Conservation (phyloP, 2,113 vertebrate species). For the Crotalus helleri region DNA sequence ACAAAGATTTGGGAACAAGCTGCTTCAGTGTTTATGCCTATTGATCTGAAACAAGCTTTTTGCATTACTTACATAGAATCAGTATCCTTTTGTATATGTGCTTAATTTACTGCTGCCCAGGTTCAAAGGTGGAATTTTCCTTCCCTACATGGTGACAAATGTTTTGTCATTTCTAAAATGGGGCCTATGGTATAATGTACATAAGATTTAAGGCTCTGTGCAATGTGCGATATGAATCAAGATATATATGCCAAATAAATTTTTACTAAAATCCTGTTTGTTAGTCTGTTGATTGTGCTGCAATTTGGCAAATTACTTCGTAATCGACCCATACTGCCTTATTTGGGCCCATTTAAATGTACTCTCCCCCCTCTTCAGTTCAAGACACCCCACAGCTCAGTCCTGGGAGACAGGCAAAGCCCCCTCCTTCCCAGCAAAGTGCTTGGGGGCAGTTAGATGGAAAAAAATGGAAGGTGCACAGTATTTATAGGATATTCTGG, state of each 20-base stretch:
- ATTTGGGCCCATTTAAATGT: neutral
- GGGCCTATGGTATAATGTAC: constrained; percentile 34
- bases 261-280: constrained; percentile 27
- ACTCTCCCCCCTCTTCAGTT: neutral
- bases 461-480: neutral
- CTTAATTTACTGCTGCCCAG: neutral
- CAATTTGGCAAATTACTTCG: neutral
- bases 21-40: neutral
- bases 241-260: constrained; percentile 67
- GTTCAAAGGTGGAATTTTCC: neutral
- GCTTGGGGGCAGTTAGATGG: neutral
- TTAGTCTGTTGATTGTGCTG: neutral
- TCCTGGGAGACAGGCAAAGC: neutral
- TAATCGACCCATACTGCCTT: neutral
- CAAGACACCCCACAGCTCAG: neutral
- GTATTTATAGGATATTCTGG: neutral
- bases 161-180: constrained; percentile 50
- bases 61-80: neutral
- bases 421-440: neutral
- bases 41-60: neutral
- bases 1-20: neutral
- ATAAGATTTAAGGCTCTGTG: neutral
- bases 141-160: neutral
- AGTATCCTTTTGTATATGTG: too few species aligned
- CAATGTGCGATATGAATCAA: constrained; percentile 31